These are phyloP conservation scores for Proteles cristata DNA, from an alignment of 2,113 vertebrate genomes.

Conservation along the genomic window DNA sequence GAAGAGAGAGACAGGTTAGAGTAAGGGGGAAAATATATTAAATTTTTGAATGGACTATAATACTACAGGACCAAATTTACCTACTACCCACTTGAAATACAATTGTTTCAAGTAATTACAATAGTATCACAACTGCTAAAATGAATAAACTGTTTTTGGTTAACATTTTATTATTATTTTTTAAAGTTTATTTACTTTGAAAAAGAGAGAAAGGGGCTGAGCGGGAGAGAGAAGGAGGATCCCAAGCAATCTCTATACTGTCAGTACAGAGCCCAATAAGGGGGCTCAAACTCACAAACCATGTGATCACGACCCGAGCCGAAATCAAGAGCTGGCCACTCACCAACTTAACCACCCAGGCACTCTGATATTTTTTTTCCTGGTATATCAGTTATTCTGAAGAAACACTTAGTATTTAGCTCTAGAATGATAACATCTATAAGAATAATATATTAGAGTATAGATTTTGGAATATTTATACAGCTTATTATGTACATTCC, in stretches of 20 bases:
- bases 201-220: too few species aligned
- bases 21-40: background rate
- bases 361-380: background rate
- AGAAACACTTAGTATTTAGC: background rate
- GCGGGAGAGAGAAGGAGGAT: too few species aligned
- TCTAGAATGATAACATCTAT: background rate
- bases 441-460: background rate
- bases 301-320: too few species aligned
- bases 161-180: background rate
- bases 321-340: too few species aligned
- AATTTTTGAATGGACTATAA: background rate
- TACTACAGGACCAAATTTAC: background rate
- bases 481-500: background rate
- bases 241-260: too few species aligned
- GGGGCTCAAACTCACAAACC: too few species aligned
- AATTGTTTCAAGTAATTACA: background rate
- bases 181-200: too few species aligned
- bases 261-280: too few species aligned
- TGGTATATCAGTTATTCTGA: background rate
- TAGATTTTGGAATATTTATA: background rate
- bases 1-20: background rate
- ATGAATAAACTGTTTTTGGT: background rate
- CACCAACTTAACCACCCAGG: too few species aligned
- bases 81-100: background rate
- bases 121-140: background rate